Evolutionary conservation across 2,888 invertebrate species (phyloP), one percentile per base, ranked within the genome.

Genomic region (Syritta pipiens): DNA sequence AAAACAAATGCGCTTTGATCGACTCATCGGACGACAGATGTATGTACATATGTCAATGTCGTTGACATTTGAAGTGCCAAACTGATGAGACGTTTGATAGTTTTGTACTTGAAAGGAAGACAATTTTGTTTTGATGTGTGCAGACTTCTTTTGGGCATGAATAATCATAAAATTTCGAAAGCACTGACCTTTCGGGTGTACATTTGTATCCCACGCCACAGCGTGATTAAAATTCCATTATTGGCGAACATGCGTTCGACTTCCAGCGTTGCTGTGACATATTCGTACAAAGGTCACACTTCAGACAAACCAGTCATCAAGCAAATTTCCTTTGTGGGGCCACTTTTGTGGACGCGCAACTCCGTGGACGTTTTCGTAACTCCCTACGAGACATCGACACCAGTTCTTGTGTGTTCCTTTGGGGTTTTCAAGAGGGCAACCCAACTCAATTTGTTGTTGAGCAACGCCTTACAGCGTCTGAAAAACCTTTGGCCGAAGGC

Each of bases 161-260:
- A n/a, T n/a, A n/a, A n/a, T n/a, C n/a, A n/a, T n/a, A n/a, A n/a
- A n/a, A n/a, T n/a, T n/a, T n/a, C n/a, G n/a, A n/a, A n/a, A n/a
- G n/a, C n/a, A n/a, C n/a, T 57, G n/a, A n/a, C 4, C 24, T 35
- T 40, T 40, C n/a, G n/a, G n/a, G 7, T 17, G 7, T 14, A 32
- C 9, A 32, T n/a, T n/a, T n/a, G n/a, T n/a, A n/a, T n/a, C n/a
- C n/a, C n/a, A 17, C 17, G 1, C 28, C 37, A 20, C 28, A 49
- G 37, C 19, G 22, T 51, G 49, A 63, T 63, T 63, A 63, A 40
- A 63, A 42, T 63, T 14, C 30, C 14, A 51, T 51, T 63, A 63
- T 40, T 20, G 40, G 1, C 28, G 51, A 6, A 28, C 20, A 17
- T 5, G 24, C 28, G 12, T 26, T 26, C 5, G n/a, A n/a, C n/a